phyloP scores from a whole-genome alignment of 30 jellyfish, hydroid and myxozoan genomes.

The Turritopsis rubra region DNA sequence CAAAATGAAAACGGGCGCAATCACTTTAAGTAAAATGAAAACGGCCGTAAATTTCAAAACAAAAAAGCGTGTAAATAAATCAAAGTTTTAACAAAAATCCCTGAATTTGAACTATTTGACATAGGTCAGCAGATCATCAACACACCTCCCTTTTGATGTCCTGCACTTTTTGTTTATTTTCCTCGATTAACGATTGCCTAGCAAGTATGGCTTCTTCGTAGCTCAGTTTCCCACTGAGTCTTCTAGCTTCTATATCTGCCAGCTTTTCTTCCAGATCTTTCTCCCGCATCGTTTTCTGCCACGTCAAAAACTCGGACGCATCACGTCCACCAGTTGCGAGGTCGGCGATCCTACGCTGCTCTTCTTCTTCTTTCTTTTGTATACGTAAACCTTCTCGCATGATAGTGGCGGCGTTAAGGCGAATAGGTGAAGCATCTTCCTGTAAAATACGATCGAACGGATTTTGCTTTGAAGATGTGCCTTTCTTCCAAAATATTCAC shows the following conservation, averaged over 20 bases:
- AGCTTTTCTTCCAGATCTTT: slow-evolving; percentile 28
- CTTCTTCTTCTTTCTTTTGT: slow-evolving; percentile 69
- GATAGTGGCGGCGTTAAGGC: slow-evolving; percentile 86
- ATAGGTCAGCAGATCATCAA: too few species aligned
- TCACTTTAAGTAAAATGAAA: background rate
- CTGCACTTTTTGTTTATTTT: slow-evolving; percentile 57
- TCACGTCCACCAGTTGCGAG: slow-evolving; percentile 75
- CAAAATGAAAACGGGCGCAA: background rate
- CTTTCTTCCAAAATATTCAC: too few species aligned
- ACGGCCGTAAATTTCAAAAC: background rate
- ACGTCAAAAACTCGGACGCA: slow-evolving; percentile 60
- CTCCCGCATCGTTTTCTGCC: slow-evolving; percentile 73
- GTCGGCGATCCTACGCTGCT: slow-evolving; percentile 24
- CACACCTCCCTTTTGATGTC: slow-evolving; percentile 79
- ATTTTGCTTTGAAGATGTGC: too few species aligned
- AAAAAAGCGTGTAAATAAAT: background rate
- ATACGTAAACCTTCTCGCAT: slow-evolving; percentile 75
- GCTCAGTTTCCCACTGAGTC: slow-evolving; percentile 58
- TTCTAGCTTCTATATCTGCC: slow-evolving; percentile 40
- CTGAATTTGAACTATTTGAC: too few species aligned
- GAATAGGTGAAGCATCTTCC: slow-evolving; percentile 63
- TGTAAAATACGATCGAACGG: too few species aligned
- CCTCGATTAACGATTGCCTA: slow-evolving; percentile 53
- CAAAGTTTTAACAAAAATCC: too few species aligned
- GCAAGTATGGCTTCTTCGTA: slow-evolving; percentile 91